Percentiles rank a stretch among this genome's conserved stretches.
Evolutionary conservation across 2,113 vertebrate genomes (phyloP).

Genomic region (Strix aluco): DNA sequence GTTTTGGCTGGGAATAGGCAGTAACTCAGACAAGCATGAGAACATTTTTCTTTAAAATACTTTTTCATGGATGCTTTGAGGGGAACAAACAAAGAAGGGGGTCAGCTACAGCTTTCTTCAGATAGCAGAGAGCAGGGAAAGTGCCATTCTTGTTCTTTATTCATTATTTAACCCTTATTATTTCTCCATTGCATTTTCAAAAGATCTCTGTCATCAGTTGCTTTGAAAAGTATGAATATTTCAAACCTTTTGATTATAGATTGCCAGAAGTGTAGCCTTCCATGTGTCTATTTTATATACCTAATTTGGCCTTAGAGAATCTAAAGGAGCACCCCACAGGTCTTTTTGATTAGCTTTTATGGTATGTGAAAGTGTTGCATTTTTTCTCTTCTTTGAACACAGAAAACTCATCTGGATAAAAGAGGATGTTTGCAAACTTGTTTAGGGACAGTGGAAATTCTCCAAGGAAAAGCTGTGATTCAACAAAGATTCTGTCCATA

Average conservation of each 20-base stretch:
- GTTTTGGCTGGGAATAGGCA: not conserved
- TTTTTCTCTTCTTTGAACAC: conserved; percentile 47
- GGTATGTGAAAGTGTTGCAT: not conserved
- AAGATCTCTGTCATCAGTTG: not conserved
- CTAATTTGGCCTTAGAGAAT: not conserved
- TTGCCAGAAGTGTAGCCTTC: not conserved
- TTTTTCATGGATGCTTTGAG: not conserved
- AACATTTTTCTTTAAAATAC: not conserved
- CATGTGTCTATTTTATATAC: not conserved
- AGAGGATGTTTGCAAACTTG: not conserved
- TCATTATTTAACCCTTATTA: not conserved
- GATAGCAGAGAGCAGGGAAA: not conserved
- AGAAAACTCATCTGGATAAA: conserved; percentile 17
- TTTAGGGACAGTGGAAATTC: not conserved
- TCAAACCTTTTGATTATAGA: not conserved
- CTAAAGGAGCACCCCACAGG: not conserved
- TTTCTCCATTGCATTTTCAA: not conserved
- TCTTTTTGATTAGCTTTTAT: not conserved
- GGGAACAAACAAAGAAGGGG: not conserved
- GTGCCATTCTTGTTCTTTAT: not conserved
- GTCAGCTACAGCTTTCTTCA: not conserved
- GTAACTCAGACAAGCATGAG: not conserved
- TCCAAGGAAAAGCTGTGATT: not conserved
- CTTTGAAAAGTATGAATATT: not conserved
- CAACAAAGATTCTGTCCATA: not conserved